Base-by-base conservation (phyloP, 1,140 invertebrate species). In the Pantala flavescens region DNA sequence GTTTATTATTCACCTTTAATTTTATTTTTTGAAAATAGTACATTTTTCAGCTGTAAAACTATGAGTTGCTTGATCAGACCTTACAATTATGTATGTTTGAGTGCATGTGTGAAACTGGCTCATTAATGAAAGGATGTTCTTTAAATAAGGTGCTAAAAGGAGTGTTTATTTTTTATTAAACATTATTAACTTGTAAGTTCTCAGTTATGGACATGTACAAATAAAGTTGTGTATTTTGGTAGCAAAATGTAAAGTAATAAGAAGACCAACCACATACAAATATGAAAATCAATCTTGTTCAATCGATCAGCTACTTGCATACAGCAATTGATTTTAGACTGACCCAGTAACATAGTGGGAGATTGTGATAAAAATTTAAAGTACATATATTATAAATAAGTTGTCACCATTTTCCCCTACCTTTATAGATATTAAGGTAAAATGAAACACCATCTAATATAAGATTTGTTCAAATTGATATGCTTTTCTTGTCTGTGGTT, bases 151-250 rank as follows among this genome's bases (percentile, higher is more conserved):
- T 63, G 49, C 49, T 63, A 63, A 63, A 63, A 63, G 49, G 49
- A 63, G 49, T 63, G 49, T 63, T 63, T 63, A 63, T 63, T 63
- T 63, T 63, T 63, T 63, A 63, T 63, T 63, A 63, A 63, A 63
- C 14, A 63, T 21, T 19, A 63, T 7, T 19, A 63, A 63, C 49
- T 16, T 63, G 49, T 63, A 12, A 63, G 16, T 63, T 63, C 49
- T 63, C n/a, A 63, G n/a, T 63, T 63, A 12, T 63, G 49, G 49
- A 63, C n/a, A 63, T 63, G 49, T 63, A 63, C 49, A 63, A 63
- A 63, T 63, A 63, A 63, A 63, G 49, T 63, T 63, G n/a, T 63
- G 49, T 63, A 63, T 63, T 63, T 63, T 63, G 49, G 49, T 63
- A 63, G 49, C n/a, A 63, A 63, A 63, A 21, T 63, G 49, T 63